Percentiles rank a stretch among this genome's conserved stretches.
Conservation (phyloP, 2,113 vertebrate species). For the Megaptera novaeangliae region DNA sequence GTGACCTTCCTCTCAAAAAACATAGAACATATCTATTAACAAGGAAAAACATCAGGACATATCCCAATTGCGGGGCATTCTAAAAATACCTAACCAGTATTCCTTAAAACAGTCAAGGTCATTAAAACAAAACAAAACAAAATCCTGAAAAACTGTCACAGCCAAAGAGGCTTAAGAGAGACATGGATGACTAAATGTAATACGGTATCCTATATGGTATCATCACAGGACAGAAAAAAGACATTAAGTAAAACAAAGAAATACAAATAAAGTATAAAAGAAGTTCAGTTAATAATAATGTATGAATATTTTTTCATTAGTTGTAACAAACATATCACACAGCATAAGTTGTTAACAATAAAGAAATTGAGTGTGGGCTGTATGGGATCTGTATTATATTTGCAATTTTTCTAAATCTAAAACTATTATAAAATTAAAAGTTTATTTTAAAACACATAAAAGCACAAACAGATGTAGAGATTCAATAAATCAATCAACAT, state of each 20-base stretch:
- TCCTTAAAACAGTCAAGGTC: neutral
- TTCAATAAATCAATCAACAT: neutral
- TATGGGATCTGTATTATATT: neutral
- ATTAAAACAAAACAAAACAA: neutral
- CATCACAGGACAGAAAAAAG: neutral
- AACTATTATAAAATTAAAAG: neutral
- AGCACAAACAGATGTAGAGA: neutral
- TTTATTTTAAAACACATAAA: neutral
- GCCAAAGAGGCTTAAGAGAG: neutral
- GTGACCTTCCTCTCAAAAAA: neutral
- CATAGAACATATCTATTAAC: neutral
- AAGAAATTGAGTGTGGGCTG: neutral
- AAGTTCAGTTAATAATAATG: neutral
- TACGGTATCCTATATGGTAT: neutral
- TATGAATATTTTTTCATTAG: neutral
- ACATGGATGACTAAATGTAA: neutral
- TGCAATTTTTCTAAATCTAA: neutral
- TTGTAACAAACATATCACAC: neutral
- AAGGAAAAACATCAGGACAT: neutral
- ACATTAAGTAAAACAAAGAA: neutral
- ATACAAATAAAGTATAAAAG: neutral
- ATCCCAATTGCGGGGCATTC: neutral
- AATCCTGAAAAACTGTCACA: neutral
- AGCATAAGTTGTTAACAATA: neutral
- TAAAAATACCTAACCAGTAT: neutral